Evolutionary conservation across 2,113 vertebrate genomes (phyloP), one percentile per base, ranked within the genome.

Genomic region (Triplophysa tibetana): DNA sequence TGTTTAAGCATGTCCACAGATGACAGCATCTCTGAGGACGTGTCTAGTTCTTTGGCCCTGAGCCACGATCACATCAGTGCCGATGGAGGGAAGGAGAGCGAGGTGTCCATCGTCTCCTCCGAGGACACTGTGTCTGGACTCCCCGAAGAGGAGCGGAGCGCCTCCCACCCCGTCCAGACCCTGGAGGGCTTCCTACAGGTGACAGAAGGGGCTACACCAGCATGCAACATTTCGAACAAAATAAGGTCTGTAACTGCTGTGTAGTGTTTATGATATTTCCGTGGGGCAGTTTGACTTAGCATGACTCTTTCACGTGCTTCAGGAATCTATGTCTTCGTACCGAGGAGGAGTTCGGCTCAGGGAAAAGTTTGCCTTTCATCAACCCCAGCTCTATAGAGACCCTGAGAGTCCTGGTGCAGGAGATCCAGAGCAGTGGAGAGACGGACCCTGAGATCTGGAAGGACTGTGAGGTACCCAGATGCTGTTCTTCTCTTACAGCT

Each of bases 401-500:
- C 10, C 87, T 96, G 3, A 77, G 92, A 69, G 94, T 93, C 70
- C 91, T 96, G 85, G 91, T 95, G 84, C 94, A 93, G 88, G 95
- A 97, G 85, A 92, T 95, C 82, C 95, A 94, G 88, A 92, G 82
- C 84, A 86, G 85, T 26, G 94, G 93, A 21, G 90, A 91, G 85
- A 91, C 92, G 6, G 93, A 97, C 89, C 92, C 88, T 0, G 94
- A 96, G 87, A 89, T 93, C 77, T 93, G 95, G 94, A 96, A 93
- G 88, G 95, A 89, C 81, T 97, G 94, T 70, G 96, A 99, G 96
- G 97, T 98, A 90, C 70, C 84, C 58, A 65, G 66, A 43, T 61
- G 21, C 41, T 14, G 65, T 62, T 38, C 33, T 38, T 38, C 33
- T 38, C 5, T 38, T n/a, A 48, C 24, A 41, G 29, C 66, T 17